phyloP scores from a whole-genome alignment of 1,140 invertebrate genomes.

The Latrodectus geometricus region DNA sequence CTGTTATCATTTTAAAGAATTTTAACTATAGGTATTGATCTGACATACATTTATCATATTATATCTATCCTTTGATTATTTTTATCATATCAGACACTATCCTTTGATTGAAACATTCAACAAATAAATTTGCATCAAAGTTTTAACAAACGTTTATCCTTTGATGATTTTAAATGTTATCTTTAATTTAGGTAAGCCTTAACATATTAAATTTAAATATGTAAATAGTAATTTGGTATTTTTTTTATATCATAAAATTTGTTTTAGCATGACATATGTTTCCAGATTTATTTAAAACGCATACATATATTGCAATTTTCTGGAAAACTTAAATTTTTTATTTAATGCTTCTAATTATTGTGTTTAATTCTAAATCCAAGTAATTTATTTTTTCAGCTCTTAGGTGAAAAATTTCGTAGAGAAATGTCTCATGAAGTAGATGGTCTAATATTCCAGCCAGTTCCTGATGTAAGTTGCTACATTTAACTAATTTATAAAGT shows the following conservation, averaged over 20 bases:
- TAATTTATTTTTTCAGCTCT: conserved; percentile 71
- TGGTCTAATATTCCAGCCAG: conserved; percentile 97
- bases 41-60: too few relatives aligned
- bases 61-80: too few relatives aligned
- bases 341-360: not conserved
- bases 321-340: not conserved
- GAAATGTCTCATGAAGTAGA: conserved; percentile 94
- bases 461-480: conserved; percentile 73
- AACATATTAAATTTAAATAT: not conserved
- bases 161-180: too few relatives aligned
- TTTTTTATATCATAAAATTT: not conserved
- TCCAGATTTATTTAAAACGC: not conserved
- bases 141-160: too few relatives aligned
- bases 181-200: too few relatives aligned
- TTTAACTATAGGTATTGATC: too few relatives aligned
- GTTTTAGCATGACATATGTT: not conserved
- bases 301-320: not conserved
- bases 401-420: conserved; percentile 88
- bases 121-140: too few relatives aligned
- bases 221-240: not conserved
- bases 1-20: too few relatives aligned
- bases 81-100: too few relatives aligned
- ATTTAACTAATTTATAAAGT: not conserved
- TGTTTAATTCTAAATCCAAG: too few relatives aligned
- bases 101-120: too few relatives aligned